Evolutionary conservation across 2,113 vertebrate species (phyloP), one percentile per base, ranked within the genome.

Genomic region (Ellobius talpinus): DNA sequence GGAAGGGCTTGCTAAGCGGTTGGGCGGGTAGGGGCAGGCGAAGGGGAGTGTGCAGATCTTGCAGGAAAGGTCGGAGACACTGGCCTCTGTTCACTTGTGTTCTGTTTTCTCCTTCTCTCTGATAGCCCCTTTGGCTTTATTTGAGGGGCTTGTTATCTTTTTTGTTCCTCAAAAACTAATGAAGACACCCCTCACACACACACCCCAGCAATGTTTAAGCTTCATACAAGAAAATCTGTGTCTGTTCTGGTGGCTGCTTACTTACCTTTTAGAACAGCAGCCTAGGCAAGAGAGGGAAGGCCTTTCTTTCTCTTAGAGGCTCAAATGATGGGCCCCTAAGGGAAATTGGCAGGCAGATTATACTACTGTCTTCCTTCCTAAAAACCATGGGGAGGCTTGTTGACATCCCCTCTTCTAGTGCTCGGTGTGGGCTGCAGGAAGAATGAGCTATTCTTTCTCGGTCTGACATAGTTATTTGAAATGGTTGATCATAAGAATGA

Each of bases 141-240:
- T 77, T 97, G 95, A 95, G 84, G 77, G 77, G 93, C 94, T 97
- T 81, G 23, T 61, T 66, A 19, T 85, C n/a, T 9, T 50, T 86
- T 63, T 63, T 39, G 33, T 94, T 58, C 61, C 65, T 47, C 65
- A 70, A 96, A 95, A 95, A 65, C 74, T 96, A 97, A 96, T 98
- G 97, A 98, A 98, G 97, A 97, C 47, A 9, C 47, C 9, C 31
- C 8, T 2, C 47, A 16, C 42, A 58, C 58, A 58, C 47, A 52
- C 21, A 1, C 19, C 98, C 97, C 95, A 90, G 63, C 94, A 97
- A 96, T 98, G 92, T 96, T 98, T 98, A 98, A 98, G 98, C 97
- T 98, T 98, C 94, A 96, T 98, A 96, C 95, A 96, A 96, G 95
- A 96, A 98, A 96, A 58, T 97, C 94, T 96, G 50, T 97, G 93